These are phyloP conservation scores for Eclectus roratus DNA, from an alignment of 2,113 vertebrate genomes.

Conservation along the genomic window DNA sequence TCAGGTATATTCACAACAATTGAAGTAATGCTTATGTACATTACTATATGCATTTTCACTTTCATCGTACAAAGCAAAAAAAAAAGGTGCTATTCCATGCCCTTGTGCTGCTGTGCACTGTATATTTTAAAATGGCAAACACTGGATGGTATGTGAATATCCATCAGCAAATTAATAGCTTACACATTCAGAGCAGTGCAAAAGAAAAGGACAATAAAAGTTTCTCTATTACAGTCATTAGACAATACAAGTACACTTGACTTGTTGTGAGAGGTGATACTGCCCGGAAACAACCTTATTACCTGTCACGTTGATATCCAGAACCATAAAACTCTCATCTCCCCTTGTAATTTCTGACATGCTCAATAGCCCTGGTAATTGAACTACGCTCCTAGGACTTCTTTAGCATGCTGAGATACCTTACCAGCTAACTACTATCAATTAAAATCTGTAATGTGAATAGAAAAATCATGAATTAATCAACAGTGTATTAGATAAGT, in stretches of 20 bases:
- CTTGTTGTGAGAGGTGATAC: constrained; percentile 37
- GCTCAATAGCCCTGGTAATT: constrained; percentile 64
- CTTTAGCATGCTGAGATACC: constrained; percentile 47
- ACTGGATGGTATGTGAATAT: not conserved
- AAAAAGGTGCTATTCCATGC: constrained; percentile 32
- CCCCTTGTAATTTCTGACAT: constrained; percentile 40
- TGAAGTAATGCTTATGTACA: constrained; percentile 40
- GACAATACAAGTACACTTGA: constrained; percentile 36
- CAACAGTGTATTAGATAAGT: constrained; percentile 56
- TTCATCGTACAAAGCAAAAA: constrained; percentile 24
- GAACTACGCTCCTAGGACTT: constrained; percentile 33
- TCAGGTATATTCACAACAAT: constrained; percentile 34
- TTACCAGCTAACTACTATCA: constrained; percentile 63
- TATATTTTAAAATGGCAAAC: constrained; percentile 32
- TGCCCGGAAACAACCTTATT: constrained; percentile 61
- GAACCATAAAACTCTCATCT: constrained; percentile 60
- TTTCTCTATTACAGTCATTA: constrained; percentile 14
- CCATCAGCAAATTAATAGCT: not conserved
- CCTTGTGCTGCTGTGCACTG: constrained; percentile 18
- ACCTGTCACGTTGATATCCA: constrained; percentile 50
- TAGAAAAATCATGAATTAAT: constrained; percentile 66
- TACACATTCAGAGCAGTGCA: not conserved
- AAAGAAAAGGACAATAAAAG: constrained; percentile 41
- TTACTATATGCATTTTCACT: constrained; percentile 52
- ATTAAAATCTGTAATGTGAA: constrained; percentile 67